Conservation (phyloP, 2,888 invertebrate genomes). For the Scaptomyza flava region DNA sequence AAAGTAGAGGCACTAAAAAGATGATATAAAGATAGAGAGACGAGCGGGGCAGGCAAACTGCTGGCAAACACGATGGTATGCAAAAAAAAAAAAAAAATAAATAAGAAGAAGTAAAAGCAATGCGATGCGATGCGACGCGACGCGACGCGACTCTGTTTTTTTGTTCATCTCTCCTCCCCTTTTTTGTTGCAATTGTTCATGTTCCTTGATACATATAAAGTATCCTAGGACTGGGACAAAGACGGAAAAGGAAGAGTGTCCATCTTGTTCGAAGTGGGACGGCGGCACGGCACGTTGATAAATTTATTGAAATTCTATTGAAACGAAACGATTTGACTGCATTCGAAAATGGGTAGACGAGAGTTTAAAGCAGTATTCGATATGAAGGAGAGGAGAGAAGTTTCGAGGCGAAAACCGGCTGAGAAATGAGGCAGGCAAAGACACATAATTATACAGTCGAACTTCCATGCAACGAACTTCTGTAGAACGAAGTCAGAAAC, state of each 20-base stretch:
- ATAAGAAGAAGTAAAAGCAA: neutral
- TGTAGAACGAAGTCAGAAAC: too few species aligned
- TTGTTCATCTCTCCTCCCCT: neutral
- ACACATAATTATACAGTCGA: too few species aligned
- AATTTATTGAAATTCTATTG: slow-evolving; percentile 81
- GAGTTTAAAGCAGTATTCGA: neutral
- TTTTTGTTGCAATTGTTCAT: slow-evolving; percentile 11
- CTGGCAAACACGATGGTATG: slow-evolving; percentile 40
- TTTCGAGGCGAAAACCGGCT: neutral
- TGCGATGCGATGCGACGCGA: too few species aligned
- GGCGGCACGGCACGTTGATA: slow-evolving; percentile 72
- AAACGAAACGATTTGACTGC: slow-evolving; percentile 80
- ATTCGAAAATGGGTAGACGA: slow-evolving; percentile 19
- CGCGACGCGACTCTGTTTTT: slow-evolving; percentile 4
- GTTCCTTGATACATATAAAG: slow-evolving; percentile 35
- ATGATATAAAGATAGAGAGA: slow-evolving; percentile 70
- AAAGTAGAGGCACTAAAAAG: slow-evolving; percentile 66
- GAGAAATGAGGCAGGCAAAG: neutral
- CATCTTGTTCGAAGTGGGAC: slow-evolving; percentile 4
- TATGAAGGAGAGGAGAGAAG: neutral
- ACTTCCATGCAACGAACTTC: too few species aligned
- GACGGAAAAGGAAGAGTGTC: neutral
- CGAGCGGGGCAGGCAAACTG: slow-evolving; percentile 63
- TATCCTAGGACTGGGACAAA: slow-evolving; percentile 22
- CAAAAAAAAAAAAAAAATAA: slow-evolving; percentile 17